Percentiles rank a stretch among this genome's conserved stretches.
Conservation (phyloP, 2,888 invertebrate species). For the Patella ulyssiponensis region DNA sequence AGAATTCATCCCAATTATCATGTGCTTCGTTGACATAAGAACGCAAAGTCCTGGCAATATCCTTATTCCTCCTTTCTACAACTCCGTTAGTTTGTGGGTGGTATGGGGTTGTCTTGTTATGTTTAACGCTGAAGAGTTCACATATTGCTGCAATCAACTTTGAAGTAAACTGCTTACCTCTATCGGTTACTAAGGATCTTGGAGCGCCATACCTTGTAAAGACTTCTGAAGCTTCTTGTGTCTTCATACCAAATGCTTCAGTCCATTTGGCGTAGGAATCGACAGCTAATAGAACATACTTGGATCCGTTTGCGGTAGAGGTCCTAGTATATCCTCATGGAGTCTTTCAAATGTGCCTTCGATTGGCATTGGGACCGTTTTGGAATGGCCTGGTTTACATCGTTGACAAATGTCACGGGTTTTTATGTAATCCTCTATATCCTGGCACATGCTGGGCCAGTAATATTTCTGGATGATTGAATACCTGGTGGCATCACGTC, state of each 20-base stretch:
- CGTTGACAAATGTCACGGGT: slow-evolving; percentile 19
- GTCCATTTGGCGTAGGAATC: slow-evolving; percentile 37
- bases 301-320: slow-evolving; percentile 64
- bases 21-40: slow-evolving; percentile 16
- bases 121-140: slow-evolving; percentile 39
- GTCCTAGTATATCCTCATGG: slow-evolving; percentile 42
- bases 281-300: slow-evolving; percentile 71
- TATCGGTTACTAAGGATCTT: slow-evolving; percentile 36
- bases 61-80: slow-evolving; percentile 38
- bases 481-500: slow-evolving; percentile 15
- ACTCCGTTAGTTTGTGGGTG: slow-evolving; percentile 41
- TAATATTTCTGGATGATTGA: slow-evolving; percentile 19
- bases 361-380: slow-evolving; percentile 29
- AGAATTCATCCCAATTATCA: slow-evolving; percentile 14
- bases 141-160: slow-evolving; percentile 38
- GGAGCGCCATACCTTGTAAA: slow-evolving; percentile 44
- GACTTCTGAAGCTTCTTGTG: slow-evolving; percentile 39
- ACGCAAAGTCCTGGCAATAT: slow-evolving; percentile 23
- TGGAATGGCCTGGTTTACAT: slow-evolving; percentile 6
- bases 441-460: slow-evolving; percentile 20
- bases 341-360: slow-evolving; percentile 26
- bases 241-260: slow-evolving; percentile 41
- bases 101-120: slow-evolving; percentile 36
- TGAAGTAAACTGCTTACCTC: slow-evolving; percentile 41
- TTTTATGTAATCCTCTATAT: slow-evolving; percentile 16